Base-by-base conservation (phyloP, 2,113 vertebrate species). In the Ondatra zibethicus region DNA sequence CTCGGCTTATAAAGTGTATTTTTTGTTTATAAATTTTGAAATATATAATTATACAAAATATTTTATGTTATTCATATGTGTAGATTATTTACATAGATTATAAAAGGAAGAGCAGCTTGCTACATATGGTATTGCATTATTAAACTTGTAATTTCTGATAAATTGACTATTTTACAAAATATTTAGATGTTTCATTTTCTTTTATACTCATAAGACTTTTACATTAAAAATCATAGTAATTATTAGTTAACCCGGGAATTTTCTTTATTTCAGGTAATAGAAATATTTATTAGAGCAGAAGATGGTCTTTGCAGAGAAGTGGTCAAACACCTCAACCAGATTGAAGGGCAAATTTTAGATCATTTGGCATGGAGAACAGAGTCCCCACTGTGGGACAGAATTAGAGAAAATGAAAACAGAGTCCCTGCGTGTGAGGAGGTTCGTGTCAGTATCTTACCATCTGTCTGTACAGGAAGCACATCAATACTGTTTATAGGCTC, bases 271-370 rank as follows among this genome's bases (percentile, higher is more conserved):
- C 97, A 99, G 99, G 99, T 99, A 72, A 99, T 99, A 70, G 99
- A 99, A 98, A 98, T 99, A 63, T 97, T 99, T 97, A 99, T 99
- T 55, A 99, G 99, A 96, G 98, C 99, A 14, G 99, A 99, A 98
- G 99, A 99, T 0, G 99, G 99, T 50, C 99, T 99, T 27, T 99
- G 99, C 96, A 98, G 99, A 92, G 99, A 99, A 96, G 99, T 99
- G 75, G 99, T 99, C 0, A 99, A 99, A 96, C 99, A 99, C 97
- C 99, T 99, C 78, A 99, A 99, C 97, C 99, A 99, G 89, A 99
- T 99, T 66, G 99, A 99, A 96, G 99, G 99, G 88, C 99, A 99
- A 98, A 99, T 99, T 80, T 97, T 99, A 98, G 99, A 99, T 95
- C 99, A 99, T 21, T 98, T 99, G 98, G 99, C 99, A 0, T 99